A percentile compares a stretch with the other conserved stretches of the same genome.
Conservation (phyloP, 2,888 invertebrate genomes). For the Colostygia pectinataria region DNA sequence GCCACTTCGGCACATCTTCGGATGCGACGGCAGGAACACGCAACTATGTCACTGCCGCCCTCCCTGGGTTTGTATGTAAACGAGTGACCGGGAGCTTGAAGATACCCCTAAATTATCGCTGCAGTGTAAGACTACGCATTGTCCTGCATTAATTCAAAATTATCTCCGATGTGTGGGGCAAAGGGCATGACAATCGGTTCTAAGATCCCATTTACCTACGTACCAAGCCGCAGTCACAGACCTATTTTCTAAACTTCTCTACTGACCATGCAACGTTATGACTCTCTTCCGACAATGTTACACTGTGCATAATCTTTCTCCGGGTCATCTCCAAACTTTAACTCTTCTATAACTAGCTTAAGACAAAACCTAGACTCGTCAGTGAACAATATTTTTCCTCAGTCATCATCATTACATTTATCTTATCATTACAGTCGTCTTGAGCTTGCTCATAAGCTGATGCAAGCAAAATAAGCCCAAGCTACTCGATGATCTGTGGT, state of each 20-base stretch:
- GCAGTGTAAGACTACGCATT: slow-evolving; percentile 10
- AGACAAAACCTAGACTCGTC: slow-evolving; percentile 7
- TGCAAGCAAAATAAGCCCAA: slow-evolving; percentile 1
- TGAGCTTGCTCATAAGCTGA: no score
- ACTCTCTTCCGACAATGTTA: neutral
- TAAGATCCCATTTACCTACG: slow-evolving; percentile 18
- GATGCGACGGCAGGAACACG: no score
- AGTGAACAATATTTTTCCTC: slow-evolving; percentile 7
- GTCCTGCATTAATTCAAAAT: slow-evolving; percentile 18
- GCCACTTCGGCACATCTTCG: no score
- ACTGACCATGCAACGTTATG: slow-evolving; percentile 7
- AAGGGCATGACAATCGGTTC: slow-evolving; percentile 13
- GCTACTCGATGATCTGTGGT: neutral
- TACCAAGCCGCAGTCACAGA: slow-evolving; percentile 16
- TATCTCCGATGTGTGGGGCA: slow-evolving; percentile 13
- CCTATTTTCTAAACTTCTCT: slow-evolving; percentile 11
- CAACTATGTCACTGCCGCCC: no score
- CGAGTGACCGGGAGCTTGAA: no score
- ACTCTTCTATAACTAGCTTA: no score
- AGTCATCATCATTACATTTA: slow-evolving; percentile 1
- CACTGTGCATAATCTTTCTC: slow-evolving; percentile 9
- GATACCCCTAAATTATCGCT: slow-evolving; percentile 3
- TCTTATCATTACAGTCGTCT: no score
- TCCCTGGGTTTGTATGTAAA: no score
- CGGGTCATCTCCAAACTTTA: neutral